Evolutionary conservation across 2,113 vertebrate genomes (phyloP).

Genomic region (Albula goreensis): DNA sequence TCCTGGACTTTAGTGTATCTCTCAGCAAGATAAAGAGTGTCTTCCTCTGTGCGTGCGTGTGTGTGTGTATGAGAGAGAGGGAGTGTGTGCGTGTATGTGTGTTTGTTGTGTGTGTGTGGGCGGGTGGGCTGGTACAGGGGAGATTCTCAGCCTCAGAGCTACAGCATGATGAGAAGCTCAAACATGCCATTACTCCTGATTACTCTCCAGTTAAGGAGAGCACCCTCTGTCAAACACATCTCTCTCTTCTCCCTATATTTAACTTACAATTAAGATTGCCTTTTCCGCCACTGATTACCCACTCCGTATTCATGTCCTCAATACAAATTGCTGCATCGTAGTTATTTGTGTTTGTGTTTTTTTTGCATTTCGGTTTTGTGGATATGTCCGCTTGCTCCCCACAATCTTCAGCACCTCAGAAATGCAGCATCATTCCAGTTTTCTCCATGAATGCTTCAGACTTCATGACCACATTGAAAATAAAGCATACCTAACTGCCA

Average conservation of each 20-base stretch:
- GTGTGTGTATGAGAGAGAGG: neutral
- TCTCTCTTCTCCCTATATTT: neutral
- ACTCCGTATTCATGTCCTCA: neutral
- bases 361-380: neutral
- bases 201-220: neutral
- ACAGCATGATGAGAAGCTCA: neutral
- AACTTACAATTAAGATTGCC: neutral
- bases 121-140: neutral
- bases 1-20: neutral
- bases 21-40: neutral
- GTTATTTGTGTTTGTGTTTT: neutral
- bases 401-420: neutral
- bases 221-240: neutral
- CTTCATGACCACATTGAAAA: neutral
- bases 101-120: neutral
- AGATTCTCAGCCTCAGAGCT: neutral
- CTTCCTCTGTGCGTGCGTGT: neutral
- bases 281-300: neutral
- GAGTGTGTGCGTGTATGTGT: neutral
- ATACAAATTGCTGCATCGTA: neutral
- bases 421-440: slow-evolving; percentile 23
- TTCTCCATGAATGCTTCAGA: neutral
- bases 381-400: neutral
- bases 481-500: neutral
- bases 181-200: neutral